Base-by-base conservation (phyloP, 2,888 invertebrate species). In the Malachius bipustulatus region DNA sequence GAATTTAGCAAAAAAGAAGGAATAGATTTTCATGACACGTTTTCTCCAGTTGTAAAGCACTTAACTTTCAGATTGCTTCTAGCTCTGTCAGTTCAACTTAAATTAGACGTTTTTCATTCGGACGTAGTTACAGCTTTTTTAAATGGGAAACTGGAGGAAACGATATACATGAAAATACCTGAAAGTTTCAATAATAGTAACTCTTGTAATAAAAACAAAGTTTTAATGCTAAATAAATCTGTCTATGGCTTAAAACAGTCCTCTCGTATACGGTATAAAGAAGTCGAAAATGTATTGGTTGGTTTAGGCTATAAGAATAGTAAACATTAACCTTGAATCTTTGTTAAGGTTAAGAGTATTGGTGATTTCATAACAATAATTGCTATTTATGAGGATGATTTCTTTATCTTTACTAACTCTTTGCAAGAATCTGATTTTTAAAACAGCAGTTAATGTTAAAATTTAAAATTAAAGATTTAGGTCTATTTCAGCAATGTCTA, bases 191-290 rank as follows among this genome's bases (percentile, higher is more conserved):
- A 27, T n/a, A 2, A 38, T 31, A 30, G 19, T 14, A 10, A 24
- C n/a, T n/a, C n/a, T n/a, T n/a, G n/a, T 4, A n/a, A 26, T 4
- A 16, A 31, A 26, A 39, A 43, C 27, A 35, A 41, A 26, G 43
- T 44, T 6, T 43, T 32, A 16, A 35, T 32, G 30, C 35, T 46
- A 6, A 40, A 39, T 12, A 43, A 39, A 26, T 34, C 38, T 11
- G 10, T 46, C 4, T 46, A 46, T 39, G 44, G 40, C 4, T 19
- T 46, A 4, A 47, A 49, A 29, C 47, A 49, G 28, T 31, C 48
- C 3, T 39, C 44, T 4, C 16, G 41, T 26, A 37, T 31, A 26
- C 46, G 46, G 45, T 36, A 41, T 30, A 34, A 40, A 30, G 35
- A 30, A 24, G 38, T 40, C 6, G 9, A 42, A 12, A 10, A 19